A percentile compares a stretch with the other conserved stretches of the same genome.
Evolutionary conservation across 2,797 vertebrate species (phyloP).

Genomic region (Sebastes trivittatus): DNA sequence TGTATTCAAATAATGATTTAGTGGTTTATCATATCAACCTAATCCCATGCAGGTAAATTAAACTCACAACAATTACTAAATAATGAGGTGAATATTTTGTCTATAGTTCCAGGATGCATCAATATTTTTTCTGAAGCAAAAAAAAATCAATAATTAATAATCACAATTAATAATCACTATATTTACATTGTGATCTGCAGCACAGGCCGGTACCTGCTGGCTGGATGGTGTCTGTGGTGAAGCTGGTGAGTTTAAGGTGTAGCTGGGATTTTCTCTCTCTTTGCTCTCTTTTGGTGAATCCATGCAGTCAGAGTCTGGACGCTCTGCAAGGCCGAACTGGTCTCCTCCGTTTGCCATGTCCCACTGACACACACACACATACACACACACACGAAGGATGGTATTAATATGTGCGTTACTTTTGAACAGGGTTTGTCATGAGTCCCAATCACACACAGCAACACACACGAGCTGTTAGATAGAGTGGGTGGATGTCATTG

Average conservation of each 20-base stretch:
- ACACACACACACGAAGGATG: constrained; percentile 14
- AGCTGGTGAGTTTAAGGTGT: constrained; percentile 82
- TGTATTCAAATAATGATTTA: background rate
- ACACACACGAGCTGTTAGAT: background rate
- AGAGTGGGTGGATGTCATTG: background rate
- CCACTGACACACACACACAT: constrained; percentile 45
- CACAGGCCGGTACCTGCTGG: constrained; percentile 84
- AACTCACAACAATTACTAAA: too few species aligned
- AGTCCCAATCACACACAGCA: background rate
- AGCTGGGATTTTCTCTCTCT: constrained; percentile 76
- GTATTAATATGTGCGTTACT: background rate
- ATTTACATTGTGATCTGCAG: constrained; percentile 20
- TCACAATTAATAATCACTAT: background rate
- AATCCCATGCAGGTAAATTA: background rate
- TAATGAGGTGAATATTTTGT: background rate
- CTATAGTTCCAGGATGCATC: background rate
- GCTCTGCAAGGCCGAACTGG: constrained; percentile 88
- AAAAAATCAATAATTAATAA: background rate
- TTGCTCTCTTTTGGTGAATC: constrained; percentile 88
- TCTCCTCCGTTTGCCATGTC: constrained; percentile 92
- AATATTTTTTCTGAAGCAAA: background rate
- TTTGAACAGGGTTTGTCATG: background rate
- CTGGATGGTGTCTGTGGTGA: constrained; percentile 88
- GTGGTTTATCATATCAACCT: background rate
- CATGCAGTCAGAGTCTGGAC: constrained; percentile 86